These are phyloP conservation scores for Gymnoscelis rufifasciata DNA, from an alignment of 2,888 invertebrate genomes.

Conservation along the genomic window DNA sequence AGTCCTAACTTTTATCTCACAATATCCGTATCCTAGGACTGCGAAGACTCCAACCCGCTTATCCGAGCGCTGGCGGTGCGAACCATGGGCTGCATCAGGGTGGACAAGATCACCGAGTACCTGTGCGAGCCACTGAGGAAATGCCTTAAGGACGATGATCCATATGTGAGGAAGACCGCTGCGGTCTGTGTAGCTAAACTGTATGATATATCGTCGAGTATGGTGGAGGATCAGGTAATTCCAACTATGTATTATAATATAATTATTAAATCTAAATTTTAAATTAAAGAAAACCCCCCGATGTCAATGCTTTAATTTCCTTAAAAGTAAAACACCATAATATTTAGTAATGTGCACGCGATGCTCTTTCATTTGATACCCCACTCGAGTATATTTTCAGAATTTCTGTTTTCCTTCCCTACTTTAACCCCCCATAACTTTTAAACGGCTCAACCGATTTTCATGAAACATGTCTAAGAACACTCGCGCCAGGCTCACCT, in stretches of 20 bases:
- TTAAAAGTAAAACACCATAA: too few relatives aligned
- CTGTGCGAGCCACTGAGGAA: slow-evolving; percentile 98
- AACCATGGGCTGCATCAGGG: slow-evolving; percentile 99
- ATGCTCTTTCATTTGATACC: too few relatives aligned
- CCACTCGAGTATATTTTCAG: too few relatives aligned
- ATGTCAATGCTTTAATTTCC: too few relatives aligned
- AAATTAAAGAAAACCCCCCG: too few relatives aligned
- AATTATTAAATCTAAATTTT: not conserved
- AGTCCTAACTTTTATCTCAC: not conserved
- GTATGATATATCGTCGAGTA: slow-evolving; percentile 94
- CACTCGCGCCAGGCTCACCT: too few relatives aligned
- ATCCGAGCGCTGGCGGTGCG: slow-evolving; percentile 98
- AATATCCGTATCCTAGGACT: slow-evolving; percentile 84
- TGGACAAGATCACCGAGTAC: slow-evolving; percentile 99
- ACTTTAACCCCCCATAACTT: too few relatives aligned
- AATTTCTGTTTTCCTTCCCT: too few relatives aligned
- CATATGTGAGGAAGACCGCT: slow-evolving; percentile 98
- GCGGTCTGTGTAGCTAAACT: slow-evolving; percentile 99
- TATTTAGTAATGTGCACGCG: too few relatives aligned
- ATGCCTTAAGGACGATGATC: slow-evolving; percentile 96
- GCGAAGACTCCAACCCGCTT: slow-evolving; percentile 99
- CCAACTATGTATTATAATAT: not conserved
- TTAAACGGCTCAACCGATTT: too few relatives aligned
- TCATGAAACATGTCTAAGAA: too few relatives aligned
- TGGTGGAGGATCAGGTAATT: slow-evolving; percentile 79